Evolutionary conservation across 2,888 invertebrate genomes (phyloP).

Genomic region (Pammene fasciana): DNA sequence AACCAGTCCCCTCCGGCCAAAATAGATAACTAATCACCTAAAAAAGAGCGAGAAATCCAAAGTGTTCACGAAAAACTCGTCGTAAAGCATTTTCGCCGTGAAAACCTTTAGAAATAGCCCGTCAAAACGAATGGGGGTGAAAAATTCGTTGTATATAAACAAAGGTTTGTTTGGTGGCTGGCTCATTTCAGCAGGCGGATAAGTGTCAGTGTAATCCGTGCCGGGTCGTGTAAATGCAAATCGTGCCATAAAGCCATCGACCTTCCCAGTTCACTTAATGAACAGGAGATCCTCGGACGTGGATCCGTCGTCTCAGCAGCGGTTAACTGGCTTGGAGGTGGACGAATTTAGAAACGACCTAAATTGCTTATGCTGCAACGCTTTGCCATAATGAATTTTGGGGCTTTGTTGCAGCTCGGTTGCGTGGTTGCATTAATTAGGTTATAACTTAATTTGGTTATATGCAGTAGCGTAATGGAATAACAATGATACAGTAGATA

Average conservation of each 20-base stretch:
- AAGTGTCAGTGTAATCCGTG: slow-evolving; percentile 81
- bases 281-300: slow-evolving; percentile 76
- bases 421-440: slow-evolving; percentile 38
- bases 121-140: slow-evolving; percentile 78
- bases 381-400: slow-evolving; percentile 41
- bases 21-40: slow-evolving; percentile 53
- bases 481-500: slow-evolving; percentile 26
- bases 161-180: slow-evolving; percentile 75
- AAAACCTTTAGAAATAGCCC: slow-evolving; percentile 68
- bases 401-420: slow-evolving; percentile 39
- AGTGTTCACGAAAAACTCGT: slow-evolving; percentile 52
- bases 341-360: slow-evolving; percentile 71
- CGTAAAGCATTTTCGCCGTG: slow-evolving; percentile 65
- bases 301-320: slow-evolving; percentile 74
- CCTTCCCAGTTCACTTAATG: slow-evolving; percentile 67
- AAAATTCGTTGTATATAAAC: slow-evolving; percentile 77
- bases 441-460: slow-evolving; percentile 40
- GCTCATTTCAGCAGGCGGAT: slow-evolving; percentile 78
- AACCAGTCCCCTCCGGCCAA: slow-evolving; percentile 38
- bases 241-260: slow-evolving; percentile 80
- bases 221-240: slow-evolving; percentile 83
- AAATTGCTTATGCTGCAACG: slow-evolving; percentile 61
- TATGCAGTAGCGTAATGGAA: slow-evolving; percentile 28
- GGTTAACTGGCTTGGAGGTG: slow-evolving; percentile 67
- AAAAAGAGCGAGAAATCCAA: slow-evolving; percentile 61